phyloP scores from a whole-genome alignment of 2,113 vertebrate genomes.

The Chinchilla lanigera region DNA sequence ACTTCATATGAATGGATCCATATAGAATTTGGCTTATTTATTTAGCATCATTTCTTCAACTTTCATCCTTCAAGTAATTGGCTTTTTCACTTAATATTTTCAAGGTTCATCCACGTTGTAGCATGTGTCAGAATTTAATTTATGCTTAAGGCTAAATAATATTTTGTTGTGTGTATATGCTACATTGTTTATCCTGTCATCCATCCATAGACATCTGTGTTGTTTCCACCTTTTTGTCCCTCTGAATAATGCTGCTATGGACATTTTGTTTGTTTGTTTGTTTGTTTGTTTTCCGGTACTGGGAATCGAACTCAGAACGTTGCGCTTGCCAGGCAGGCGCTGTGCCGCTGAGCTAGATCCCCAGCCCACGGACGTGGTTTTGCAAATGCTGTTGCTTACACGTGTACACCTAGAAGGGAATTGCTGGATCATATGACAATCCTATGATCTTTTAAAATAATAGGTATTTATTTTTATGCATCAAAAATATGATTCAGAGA shows the following conservation, averaged over 20 bases:
- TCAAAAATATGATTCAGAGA: neutral
- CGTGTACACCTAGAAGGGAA: neutral
- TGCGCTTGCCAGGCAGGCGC: too few species aligned
- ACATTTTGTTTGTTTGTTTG: too few species aligned
- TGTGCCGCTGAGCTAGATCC: too few species aligned
- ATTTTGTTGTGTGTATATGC: neutral
- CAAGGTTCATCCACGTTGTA: neutral
- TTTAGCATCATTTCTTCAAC: neutral
- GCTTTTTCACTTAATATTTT: neutral
- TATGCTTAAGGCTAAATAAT: neutral
- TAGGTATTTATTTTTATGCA: conserved; percentile 36
- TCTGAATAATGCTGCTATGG: conserved; percentile 20
- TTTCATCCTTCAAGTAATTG: neutral
- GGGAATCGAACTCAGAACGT: too few species aligned
- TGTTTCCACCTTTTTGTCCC: neutral
- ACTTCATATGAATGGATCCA: neutral
- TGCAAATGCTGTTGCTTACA: neutral
- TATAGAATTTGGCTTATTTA: neutral
- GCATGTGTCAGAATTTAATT: neutral
- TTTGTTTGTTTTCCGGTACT: too few species aligned
- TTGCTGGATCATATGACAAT: neutral
- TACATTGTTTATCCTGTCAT: neutral
- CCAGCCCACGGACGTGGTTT: neutral
- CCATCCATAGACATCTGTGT: neutral
- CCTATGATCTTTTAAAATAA: neutral